These are phyloP conservation scores for Narcine bancroftii DNA, from an alignment of 2,113 vertebrate species.

Conservation along the genomic window DNA sequence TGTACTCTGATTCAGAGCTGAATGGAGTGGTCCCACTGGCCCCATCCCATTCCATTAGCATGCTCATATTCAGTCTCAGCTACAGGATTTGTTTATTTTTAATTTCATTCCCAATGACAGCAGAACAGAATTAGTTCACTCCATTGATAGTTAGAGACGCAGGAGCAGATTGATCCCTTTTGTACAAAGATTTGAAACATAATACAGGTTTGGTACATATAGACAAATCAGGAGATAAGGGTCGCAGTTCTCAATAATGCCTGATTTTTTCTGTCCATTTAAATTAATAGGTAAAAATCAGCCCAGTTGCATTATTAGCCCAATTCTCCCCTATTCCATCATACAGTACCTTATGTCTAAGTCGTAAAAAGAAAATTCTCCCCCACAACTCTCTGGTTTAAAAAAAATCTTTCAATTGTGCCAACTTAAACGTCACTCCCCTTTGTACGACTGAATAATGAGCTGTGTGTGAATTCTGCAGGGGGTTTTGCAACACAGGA, in stretches of 20 bases:
- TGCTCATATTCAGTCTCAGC: background rate
- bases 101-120: background rate
- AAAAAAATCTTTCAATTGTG: background rate
- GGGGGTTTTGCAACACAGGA: background rate
- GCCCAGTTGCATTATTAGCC: background rate
- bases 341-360: background rate
- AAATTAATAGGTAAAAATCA: background rate
- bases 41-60: background rate
- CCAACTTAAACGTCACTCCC: background rate
- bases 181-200: background rate
- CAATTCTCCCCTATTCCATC: background rate
- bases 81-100: background rate
- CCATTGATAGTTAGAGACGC: background rate
- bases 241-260: background rate
- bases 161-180: background rate
- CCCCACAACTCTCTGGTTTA: background rate
- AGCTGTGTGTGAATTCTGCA: conserved; percentile 5
- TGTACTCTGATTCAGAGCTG: background rate
- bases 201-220: too few species aligned
- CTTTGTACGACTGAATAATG: background rate
- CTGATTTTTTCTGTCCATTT: background rate
- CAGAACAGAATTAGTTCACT: background rate
- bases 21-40: background rate
- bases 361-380: background rate
- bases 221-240: background rate